Base-by-base conservation (phyloP, 2,797 vertebrate genomes). In the Rousettus madagascariensis region DNA sequence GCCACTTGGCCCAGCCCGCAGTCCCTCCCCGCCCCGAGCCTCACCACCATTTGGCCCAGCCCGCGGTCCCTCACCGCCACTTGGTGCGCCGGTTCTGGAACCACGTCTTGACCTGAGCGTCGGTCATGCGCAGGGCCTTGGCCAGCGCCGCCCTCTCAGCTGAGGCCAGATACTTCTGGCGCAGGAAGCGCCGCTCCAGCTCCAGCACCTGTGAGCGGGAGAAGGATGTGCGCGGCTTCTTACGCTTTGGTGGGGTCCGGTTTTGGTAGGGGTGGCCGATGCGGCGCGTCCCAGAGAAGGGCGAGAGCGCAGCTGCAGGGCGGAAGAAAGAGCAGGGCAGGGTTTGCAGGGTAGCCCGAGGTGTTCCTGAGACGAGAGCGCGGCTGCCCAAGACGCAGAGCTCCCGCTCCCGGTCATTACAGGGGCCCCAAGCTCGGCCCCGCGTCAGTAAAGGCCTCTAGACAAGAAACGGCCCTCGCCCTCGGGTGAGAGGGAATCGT, bases 51-150 rank as follows among this genome's bases (percentile, higher is more conserved):
- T 24, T 8, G 77, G 28, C 59, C 20, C 38, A 10, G 38, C 49
- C 91, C n/a, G 24, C n/a, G 5, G n/a, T 26, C 87, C 86, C 13
- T 0, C 98, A 99, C 99, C 99, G 99, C 99, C 99, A 99, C 98
- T 99, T 99, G 96, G 99, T 99, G 98, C 99, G 98, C 90, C 99
- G 98, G 98, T 99, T 99, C 98, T 99, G 99, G 98, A 99, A 99
- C 99, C 99, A 99, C 91, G 99, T 99, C 98, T 99, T 99, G 97
- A 99, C 99, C 98, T 99, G 99, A 10, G 99, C 99, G 0, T 99
- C 99, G 0, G 99, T 99, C 99, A 99, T 99, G 98, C 99, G 99
- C 94, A 99, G 98, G 65, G 99, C 99, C 96, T 99, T 99, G 96
- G 99, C 99, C 97, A 99, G 97, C 1, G 99, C 99, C 78, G 99